Conservation (phyloP, 2,113 vertebrate genomes). For the Calonectris borealis region DNA sequence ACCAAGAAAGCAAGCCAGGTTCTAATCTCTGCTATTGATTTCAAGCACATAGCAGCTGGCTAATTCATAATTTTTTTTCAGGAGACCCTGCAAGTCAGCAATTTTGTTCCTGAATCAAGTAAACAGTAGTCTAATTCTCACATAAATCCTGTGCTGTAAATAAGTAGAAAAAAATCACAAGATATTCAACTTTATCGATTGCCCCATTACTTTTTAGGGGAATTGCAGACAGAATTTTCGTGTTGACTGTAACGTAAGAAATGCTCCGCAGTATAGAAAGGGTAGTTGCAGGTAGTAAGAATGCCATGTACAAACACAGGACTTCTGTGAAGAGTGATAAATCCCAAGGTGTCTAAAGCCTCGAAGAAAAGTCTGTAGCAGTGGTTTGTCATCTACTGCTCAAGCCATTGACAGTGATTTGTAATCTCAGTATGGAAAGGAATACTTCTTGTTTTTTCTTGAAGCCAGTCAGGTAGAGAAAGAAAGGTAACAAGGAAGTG, state of each 20-base stretch:
- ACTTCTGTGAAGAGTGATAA: background rate
- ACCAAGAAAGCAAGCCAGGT: background rate
- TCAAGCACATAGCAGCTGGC: background rate
- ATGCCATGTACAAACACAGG: background rate
- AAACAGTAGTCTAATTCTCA: background rate
- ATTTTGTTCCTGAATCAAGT: background rate
- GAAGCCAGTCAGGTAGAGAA: slow-evolving; percentile 45
- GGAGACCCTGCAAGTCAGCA: background rate
- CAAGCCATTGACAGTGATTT: slow-evolving; percentile 45
- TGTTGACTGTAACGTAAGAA: background rate
- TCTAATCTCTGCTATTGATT: background rate
- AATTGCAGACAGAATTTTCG: background rate
- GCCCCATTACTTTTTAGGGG: background rate
- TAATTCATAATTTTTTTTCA: background rate
- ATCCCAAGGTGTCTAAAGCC: background rate
- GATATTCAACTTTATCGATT: background rate
- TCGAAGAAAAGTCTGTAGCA: slow-evolving; percentile 3
- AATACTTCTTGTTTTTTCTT: background rate
- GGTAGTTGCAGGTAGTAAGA: background rate
- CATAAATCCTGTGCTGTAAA: background rate
- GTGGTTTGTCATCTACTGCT: slow-evolving; percentile 4
- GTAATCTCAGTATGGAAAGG: slow-evolving; percentile 25
- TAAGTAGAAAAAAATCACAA: background rate
- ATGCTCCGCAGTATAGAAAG: background rate
- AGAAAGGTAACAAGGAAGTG: slow-evolving; percentile 61